Conservation (phyloP, 2,797 vertebrate genomes). For the Yasuhikotakia modesta region DNA sequence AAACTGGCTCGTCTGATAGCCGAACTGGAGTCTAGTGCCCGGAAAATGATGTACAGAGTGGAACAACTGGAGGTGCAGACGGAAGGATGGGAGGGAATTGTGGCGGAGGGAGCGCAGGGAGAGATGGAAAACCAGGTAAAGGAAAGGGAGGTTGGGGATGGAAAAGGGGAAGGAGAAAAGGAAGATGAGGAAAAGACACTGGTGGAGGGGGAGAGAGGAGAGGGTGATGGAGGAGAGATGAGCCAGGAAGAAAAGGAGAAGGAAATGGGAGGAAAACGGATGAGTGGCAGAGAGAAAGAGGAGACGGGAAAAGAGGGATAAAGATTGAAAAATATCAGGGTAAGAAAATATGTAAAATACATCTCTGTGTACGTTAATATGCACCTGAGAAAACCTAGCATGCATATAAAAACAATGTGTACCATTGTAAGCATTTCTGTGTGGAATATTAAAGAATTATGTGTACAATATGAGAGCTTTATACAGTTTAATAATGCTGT, state of each 20-base stretch:
- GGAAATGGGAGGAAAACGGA: constrained; percentile 64
- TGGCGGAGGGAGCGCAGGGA: constrained; percentile 46
- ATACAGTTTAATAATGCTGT: neutral
- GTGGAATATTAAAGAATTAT: constrained; percentile 14
- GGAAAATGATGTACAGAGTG: constrained; percentile 82
- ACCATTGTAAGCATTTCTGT: neutral
- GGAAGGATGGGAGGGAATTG: constrained; percentile 56
- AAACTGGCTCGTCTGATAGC: constrained; percentile 81
- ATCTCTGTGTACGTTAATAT: neutral
- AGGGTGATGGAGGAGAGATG: constrained; percentile 56
- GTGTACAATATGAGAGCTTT: neutral
- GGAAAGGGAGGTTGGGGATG: constrained; percentile 38
- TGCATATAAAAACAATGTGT: constrained; percentile 4
- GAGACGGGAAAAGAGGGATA: neutral
- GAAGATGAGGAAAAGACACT: constrained; percentile 23
- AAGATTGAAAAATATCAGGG: constrained; percentile 55
- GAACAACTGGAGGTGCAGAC: constrained; percentile 78
- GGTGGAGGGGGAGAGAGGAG: constrained; percentile 32
- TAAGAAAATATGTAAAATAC: neutral
- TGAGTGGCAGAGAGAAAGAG: constrained; percentile 24
- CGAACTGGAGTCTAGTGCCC: constrained; percentile 80
- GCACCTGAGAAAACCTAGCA: neutral
- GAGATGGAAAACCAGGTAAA: constrained; percentile 36
- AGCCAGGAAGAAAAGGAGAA: constrained; percentile 65
- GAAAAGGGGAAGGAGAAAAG: constrained; percentile 22